These are phyloP conservation scores for Aleadryas rufinucha DNA, from an alignment of 2,113 vertebrate species.

Conservation along the genomic window DNA sequence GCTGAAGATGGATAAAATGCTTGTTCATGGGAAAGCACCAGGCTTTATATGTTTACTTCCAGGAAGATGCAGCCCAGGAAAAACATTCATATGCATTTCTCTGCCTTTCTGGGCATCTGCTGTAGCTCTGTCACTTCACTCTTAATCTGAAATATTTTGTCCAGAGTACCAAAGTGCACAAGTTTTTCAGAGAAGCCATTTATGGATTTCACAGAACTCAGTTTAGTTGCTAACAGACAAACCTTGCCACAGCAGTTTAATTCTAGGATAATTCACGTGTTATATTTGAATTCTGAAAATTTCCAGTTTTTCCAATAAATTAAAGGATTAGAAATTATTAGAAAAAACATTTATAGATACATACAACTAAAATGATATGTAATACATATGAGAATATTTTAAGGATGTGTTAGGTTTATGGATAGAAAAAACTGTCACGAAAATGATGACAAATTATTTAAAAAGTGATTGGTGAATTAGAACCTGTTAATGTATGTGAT, in stretches of 20 bases:
- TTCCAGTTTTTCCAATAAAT: not conserved
- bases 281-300: not conserved
- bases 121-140: not conserved
- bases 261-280: not conserved
- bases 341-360: not conserved
- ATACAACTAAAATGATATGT: not conserved
- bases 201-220: not conserved
- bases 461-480: not conserved
- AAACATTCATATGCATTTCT: accelerated
- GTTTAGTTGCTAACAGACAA: not conserved
- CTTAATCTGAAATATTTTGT: not conserved
- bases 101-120: not conserved
- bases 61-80: not conserved
- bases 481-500: not conserved
- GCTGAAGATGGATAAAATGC: not conserved
- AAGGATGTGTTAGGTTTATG: not conserved
- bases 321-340: not conserved
- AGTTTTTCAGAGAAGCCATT: not conserved
- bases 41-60: not conserved
- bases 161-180: not conserved
- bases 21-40: not conserved
- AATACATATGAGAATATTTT: not conserved
- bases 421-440: not conserved
- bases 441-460: not conserved
- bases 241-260: not conserved